Conservation (phyloP, 1,140 invertebrate genomes). For the Aporrectodea caliginosa region DNA sequence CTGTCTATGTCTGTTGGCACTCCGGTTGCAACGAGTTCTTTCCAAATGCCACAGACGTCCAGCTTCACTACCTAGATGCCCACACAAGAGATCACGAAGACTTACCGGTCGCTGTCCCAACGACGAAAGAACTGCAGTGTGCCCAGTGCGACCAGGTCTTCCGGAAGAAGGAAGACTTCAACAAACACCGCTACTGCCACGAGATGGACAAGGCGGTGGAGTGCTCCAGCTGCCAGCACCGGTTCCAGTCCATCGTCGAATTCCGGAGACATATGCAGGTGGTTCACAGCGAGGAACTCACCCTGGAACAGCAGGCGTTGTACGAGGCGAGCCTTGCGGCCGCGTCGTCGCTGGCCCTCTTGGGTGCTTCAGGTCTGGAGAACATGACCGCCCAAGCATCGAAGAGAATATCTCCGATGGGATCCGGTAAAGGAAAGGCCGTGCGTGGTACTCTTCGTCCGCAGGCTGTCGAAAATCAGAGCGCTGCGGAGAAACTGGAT, state of each 20-base stretch:
- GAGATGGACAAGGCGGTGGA: background rate
- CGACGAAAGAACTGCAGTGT: background rate
- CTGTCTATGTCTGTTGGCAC: background rate
- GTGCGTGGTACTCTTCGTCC: background rate
- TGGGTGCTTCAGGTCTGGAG: background rate
- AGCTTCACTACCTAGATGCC: no score
- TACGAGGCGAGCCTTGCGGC: background rate
- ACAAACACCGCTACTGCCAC: background rate
- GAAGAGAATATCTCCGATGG: background rate
- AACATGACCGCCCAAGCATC: background rate
- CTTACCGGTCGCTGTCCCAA: no score
- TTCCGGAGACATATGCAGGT: background rate
- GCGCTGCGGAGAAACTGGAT: background rate
- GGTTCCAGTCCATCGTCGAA: background rate
- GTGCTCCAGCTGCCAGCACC: background rate
- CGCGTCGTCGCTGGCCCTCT: background rate
- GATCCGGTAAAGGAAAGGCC: background rate
- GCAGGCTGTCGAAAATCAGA: background rate
- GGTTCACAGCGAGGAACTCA: background rate
- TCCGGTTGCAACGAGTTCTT: background rate
- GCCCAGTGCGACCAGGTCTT: background rate
- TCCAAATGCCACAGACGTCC: background rate
- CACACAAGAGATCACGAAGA: no score
- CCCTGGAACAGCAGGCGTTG: background rate
- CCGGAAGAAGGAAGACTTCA: background rate